A percentile compares a stretch with the other conserved stretches of the same genome.
These are phyloP conservation scores for Masticophis lateralis DNA, from an alignment of 2,797 vertebrate species.

Conservation along the genomic window DNA sequence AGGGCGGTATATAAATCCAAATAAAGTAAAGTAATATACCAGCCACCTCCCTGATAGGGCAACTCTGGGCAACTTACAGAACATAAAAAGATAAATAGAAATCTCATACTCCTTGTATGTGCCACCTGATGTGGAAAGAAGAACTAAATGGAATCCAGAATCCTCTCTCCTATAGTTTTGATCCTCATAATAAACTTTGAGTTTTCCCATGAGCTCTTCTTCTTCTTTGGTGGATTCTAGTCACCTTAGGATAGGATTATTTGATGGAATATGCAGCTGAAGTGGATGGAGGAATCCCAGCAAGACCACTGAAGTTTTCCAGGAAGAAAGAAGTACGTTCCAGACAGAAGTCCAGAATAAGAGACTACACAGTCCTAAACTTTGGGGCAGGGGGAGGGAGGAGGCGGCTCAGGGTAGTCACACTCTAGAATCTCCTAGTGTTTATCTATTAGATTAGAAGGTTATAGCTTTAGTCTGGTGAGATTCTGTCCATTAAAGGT, in stretches of 20 bases:
- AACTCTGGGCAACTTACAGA: background rate
- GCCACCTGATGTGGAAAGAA: background rate
- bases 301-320: too few relatives aligned
- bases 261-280: background rate
- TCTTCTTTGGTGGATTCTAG: background rate
- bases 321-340: background rate
- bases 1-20: too few relatives aligned
- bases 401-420: background rate
- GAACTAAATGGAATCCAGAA: background rate
- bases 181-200: background rate
- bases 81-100: background rate
- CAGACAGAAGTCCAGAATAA: background rate
- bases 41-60: background rate
- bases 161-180: background rate
- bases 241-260: background rate
- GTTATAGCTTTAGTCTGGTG: background rate
- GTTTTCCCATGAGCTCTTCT: background rate
- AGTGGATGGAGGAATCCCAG: background rate
- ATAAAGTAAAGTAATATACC: too few relatives aligned
- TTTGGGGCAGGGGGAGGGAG: background rate
- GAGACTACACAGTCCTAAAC: background rate
- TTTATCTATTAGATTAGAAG: background rate
- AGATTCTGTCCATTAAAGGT: background rate
- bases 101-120: background rate
- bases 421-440: background rate